Evolutionary conservation across 2,888 invertebrate species (phyloP), one percentile per base, ranked within the genome.

Genomic region (Pseudococcus longispinus): DNA sequence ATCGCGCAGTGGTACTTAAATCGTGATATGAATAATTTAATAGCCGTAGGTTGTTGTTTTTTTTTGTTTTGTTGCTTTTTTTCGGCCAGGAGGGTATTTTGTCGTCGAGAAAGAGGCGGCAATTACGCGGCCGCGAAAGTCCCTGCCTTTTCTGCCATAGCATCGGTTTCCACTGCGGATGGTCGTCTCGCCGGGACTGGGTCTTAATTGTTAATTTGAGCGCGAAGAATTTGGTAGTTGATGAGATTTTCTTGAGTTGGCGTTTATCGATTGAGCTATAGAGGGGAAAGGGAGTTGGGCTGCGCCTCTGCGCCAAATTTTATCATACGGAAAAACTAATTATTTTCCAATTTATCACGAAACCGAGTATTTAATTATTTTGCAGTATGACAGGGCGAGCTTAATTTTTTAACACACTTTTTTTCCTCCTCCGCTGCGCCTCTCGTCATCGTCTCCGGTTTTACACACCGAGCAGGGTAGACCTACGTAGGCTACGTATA

Each of bases 1-100:
- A 80, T 80, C 77, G 77, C 77, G 15, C 77, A 80, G 77, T 80
- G 77, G 77, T 80, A 80, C 77, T 80, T 80, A 80, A 80, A 80
- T 42, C 77, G 77, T 80, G 77, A 80, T 42, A 42, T 80, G 77
- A 80, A 80, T 80, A 80, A 80, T 80, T 80, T 80, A 80, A 37
- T 42, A 42, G 42, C 77, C 13, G 8, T 74, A 4, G 70, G 26
- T 70, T 70, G 26, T 70, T 70, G 4, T 70, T 29, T 29, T 70
- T 70, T 70, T 37, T 5, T n/a, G n/a, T n/a, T n/a, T 5, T 37
- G 37, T 37, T 37, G 37, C 37, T 6, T 37, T 37, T 37, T 37
- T 37, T 37, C 9, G 8, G 37, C 8, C 18, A 60, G 11, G 8
- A 23, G 70, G 26, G 70, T 70, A 32, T 70, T 70, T 70, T 70